phyloP scores from a whole-genome alignment of 1,140 invertebrate genomes.

The Tachypleus tridentatus region DNA sequence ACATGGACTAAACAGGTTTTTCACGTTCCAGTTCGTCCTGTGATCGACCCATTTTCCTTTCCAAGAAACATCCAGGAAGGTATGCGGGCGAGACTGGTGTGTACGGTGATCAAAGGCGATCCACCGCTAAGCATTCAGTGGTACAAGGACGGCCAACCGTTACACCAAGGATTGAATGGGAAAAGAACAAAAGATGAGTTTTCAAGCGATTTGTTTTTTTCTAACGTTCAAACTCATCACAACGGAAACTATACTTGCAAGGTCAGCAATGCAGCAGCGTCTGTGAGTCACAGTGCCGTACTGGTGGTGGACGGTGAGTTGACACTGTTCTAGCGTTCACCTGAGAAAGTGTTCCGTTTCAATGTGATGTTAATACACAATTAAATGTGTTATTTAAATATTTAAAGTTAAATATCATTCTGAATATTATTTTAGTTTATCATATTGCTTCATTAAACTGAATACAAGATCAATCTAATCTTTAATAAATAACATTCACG shows the following conservation, averaged over 20 bases:
- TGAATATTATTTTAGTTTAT: too few relatives aligned
- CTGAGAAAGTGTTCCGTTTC: too few relatives aligned
- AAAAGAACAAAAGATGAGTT: constrained; percentile 24
- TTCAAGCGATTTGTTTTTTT: constrained; percentile 32
- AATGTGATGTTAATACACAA: too few relatives aligned
- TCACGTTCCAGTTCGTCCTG: constrained; percentile 30
- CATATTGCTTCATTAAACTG: too few relatives aligned
- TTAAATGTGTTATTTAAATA: too few relatives aligned
- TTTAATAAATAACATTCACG: too few relatives aligned
- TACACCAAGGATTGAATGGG: constrained; percentile 27
- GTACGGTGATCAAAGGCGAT: constrained; percentile 26
- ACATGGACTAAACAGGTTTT: neutral
- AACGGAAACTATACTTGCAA: constrained; percentile 29
- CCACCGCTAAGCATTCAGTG: constrained; percentile 25
- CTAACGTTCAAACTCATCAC: constrained; percentile 22
- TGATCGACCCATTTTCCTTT: constrained; percentile 24
- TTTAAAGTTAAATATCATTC: too few relatives aligned
- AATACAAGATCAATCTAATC: too few relatives aligned
- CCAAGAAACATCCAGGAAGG: constrained; percentile 50
- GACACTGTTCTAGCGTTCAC: too few relatives aligned
- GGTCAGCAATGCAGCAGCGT: constrained; percentile 25
- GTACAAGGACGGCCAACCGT: constrained; percentile 25
- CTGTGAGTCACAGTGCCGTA: constrained; percentile 20
- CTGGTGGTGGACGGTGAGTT: constrained; percentile 25
- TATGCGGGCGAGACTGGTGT: constrained; percentile 46